phyloP scores from a whole-genome alignment of 2,888 invertebrate genomes.

The Plutella xylostella region DNA sequence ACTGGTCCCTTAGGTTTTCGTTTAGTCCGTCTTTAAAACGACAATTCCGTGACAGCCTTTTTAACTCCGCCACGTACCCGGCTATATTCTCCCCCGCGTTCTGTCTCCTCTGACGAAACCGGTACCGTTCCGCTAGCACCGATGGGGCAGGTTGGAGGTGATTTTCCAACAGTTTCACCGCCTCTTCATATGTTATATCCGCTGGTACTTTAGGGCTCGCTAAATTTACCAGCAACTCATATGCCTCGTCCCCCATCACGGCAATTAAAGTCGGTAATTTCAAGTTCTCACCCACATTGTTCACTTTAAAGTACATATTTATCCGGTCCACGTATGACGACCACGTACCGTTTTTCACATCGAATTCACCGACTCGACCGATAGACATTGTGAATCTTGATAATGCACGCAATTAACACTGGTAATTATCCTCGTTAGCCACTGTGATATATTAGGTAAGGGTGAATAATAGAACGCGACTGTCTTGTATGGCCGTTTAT shows the following conservation, averaged over 20 bases:
- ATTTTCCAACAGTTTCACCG: background rate
- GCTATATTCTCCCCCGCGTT: background rate
- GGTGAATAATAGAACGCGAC: too few species aligned
- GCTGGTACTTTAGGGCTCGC: background rate
- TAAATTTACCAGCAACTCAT: background rate
- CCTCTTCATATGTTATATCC: background rate
- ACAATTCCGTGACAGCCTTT: background rate
- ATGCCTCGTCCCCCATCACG: background rate
- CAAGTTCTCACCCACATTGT: too few species aligned
- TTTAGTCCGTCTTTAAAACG: background rate
- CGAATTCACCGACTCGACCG: too few species aligned
- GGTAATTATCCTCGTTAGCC: too few species aligned
- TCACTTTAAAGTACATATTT: too few species aligned
- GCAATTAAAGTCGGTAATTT: background rate
- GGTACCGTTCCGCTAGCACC: background rate
- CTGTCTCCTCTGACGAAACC: background rate
- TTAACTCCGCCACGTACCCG: background rate
- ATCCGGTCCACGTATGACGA: too few species aligned
- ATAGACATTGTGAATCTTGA: too few species aligned
- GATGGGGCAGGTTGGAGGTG: background rate
- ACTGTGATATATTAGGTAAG: too few species aligned
- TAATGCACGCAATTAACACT: too few species aligned
- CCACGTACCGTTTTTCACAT: too few species aligned
- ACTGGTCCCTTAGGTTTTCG: background rate
- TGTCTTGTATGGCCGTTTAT: too few species aligned